Evolutionary conservation across 1,140 invertebrate genomes (phyloP), one percentile per base, ranked within the genome.

Genomic region (Drosophila mojavensis): DNA sequence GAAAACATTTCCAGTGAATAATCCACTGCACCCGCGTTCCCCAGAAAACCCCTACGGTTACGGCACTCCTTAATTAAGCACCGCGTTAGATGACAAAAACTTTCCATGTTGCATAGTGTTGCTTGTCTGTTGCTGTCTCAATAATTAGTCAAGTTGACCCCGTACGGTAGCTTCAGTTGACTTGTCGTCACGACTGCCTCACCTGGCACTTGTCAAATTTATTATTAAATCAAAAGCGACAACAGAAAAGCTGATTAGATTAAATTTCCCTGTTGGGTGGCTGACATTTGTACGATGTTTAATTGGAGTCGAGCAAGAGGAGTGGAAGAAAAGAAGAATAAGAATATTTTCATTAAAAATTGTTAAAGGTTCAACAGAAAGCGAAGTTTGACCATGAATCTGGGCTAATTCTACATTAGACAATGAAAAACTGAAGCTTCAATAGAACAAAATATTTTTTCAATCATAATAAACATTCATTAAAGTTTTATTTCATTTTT

Each of bases 51-150:
- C 50, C 28, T 47, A 20, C 13, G 28, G 55, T 51, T 43, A 48
- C 59, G 74, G 74, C 56, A 67, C 30, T 67, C 69, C 58, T 58
- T 80, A 84, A 84, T 84, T 84, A 85, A 85, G 65, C 64, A 28
- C 48, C 47, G 64, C 58, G 33, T 69, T 77, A 41, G 58, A 71
- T 61, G 71, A 70, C 64, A 80, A 80, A 39, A 83, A 83, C 59
- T 83, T 84, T 84, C 26, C 59, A 61, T 55, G 15, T 62, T 41
- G 39, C 48, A 45, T 39, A 26, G 48, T 13, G 48, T 70, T 64
- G 36, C 17, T 39, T 53, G 36, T 58, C 48, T 58, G 55, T 67
- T 50, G 56, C 73, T 68, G 67, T 51, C 73, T 66, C 65, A 68
- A 74, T 80, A 84, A 84, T 83, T 77, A 80, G 81, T 51, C 24